Evolutionary conservation across 1,140 invertebrate genomes (phyloP).

Genomic region (Hermetia illucens): DNA sequence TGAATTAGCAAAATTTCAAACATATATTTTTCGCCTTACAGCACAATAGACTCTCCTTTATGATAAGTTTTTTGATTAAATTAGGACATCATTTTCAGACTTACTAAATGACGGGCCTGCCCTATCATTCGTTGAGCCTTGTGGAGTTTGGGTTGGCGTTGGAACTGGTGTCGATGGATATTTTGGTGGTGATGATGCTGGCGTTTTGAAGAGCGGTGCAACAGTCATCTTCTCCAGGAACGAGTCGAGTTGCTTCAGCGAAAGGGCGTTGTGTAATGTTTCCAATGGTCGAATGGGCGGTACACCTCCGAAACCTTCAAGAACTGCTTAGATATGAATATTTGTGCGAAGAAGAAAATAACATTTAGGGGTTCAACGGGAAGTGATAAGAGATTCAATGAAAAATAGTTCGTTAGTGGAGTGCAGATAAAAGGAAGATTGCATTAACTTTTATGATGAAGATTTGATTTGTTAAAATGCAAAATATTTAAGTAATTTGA

Average conservation of each 20-base stretch:
- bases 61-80: conserved; percentile 29
- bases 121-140: conserved; percentile 24
- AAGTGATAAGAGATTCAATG: neutral
- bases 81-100: conserved; percentile 23
- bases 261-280: conserved; percentile 90
- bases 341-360: neutral
- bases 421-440: neutral
- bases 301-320: conserved; percentile 65
- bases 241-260: conserved; percentile 71
- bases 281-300: conserved; percentile 87
- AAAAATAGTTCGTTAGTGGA: neutral
- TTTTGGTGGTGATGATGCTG: conserved; percentile 53
- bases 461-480: neutral
- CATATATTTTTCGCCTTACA: neutral
- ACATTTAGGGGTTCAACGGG: no score
- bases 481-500: no score
- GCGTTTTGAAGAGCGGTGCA: conserved; percentile 49
- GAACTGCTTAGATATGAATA: conserved; percentile 6
- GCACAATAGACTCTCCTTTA: conserved; percentile 5
- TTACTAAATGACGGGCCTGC: conserved; percentile 5
- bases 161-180: conserved; percentile 39
- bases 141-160: conserved; percentile 23
- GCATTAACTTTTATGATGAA: neutral
- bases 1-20: neutral
- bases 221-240: conserved; percentile 76